phyloP scores from a whole-genome alignment of 2,113 vertebrate genomes.

The Zosterops japonicus region DNA sequence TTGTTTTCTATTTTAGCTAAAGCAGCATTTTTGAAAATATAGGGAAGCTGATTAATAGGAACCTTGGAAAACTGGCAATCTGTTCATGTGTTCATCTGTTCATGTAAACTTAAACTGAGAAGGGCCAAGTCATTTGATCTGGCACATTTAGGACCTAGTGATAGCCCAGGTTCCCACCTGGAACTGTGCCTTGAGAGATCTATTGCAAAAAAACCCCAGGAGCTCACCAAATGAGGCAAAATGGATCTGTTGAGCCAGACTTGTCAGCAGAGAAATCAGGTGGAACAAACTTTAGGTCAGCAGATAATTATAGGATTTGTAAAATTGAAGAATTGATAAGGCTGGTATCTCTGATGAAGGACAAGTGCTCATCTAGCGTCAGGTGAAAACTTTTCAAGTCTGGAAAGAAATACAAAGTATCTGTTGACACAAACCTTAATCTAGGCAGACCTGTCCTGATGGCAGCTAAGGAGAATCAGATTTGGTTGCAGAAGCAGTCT shows the following conservation, averaged over 20 bases:
- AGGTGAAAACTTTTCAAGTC: neutral
- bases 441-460: neutral
- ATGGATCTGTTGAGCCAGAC: neutral
- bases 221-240: neutral
- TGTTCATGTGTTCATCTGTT: neutral
- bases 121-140: neutral
- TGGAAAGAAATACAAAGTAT: neutral
- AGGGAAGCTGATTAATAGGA: neutral
- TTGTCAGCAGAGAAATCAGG: neutral
- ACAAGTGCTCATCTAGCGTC: neutral
- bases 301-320: neutral
- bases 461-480: neutral
- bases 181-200: neutral
- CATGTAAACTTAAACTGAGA: neutral
- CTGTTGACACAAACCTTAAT: neutral
- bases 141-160: neutral
- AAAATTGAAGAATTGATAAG: neutral
- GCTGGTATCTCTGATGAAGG: neutral
- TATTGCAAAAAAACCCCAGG: neutral
- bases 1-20: neutral
- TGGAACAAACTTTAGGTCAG: neutral
- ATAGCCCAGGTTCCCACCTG: neutral
- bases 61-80: neutral
- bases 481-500: neutral
- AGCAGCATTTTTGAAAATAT: neutral